These are phyloP conservation scores for Ophiothrix spiculata DNA, from an alignment of 35 echinoderm and acorn worm species.

Conservation along the genomic window DNA sequence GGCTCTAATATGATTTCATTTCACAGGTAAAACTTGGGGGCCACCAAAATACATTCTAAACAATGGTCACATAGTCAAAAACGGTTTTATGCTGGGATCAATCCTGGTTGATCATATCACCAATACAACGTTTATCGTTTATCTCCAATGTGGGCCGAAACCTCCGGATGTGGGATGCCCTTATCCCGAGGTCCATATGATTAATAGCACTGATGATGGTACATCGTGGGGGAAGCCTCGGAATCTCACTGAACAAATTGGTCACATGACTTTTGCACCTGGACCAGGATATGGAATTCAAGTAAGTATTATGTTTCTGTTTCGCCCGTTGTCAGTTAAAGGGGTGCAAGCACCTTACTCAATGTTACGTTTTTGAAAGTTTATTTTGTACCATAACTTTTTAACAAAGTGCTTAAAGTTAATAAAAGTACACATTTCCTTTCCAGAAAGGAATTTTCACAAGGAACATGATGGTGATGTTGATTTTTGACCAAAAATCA, in stretches of 20 bases:
- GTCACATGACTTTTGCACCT: slow-evolving; percentile 57
- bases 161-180: slow-evolving; percentile 32
- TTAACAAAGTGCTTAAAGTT: too few species aligned
- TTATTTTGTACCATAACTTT: too few species aligned
- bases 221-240: slow-evolving; percentile 51
- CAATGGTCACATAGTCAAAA: slow-evolving; percentile 40
- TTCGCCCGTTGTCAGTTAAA: too few species aligned
- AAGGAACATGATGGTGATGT: too few species aligned
- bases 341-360: too few species aligned
- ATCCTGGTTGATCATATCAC: slow-evolving; percentile 73
- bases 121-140: slow-evolving; percentile 55
- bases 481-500: too few species aligned
- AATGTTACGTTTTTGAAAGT: too few species aligned
- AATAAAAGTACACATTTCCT: too few species aligned
- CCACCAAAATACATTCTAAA: slow-evolving; percentile 53
- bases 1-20: too few species aligned
- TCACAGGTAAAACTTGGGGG: slow-evolving; percentile 63
- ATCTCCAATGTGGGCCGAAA: background rate
- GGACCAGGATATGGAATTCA: slow-evolving; percentile 91
- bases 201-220: slow-evolving; percentile 86
- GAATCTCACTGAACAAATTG: slow-evolving; percentile 59
- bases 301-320: too few species aligned
- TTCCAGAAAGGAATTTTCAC: too few species aligned
- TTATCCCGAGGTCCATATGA: slow-evolving; percentile 44
- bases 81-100: slow-evolving; percentile 65